These are phyloP conservation scores for Sardina pilchardus DNA, from an alignment of 2,113 vertebrate species.

Conservation along the genomic window DNA sequence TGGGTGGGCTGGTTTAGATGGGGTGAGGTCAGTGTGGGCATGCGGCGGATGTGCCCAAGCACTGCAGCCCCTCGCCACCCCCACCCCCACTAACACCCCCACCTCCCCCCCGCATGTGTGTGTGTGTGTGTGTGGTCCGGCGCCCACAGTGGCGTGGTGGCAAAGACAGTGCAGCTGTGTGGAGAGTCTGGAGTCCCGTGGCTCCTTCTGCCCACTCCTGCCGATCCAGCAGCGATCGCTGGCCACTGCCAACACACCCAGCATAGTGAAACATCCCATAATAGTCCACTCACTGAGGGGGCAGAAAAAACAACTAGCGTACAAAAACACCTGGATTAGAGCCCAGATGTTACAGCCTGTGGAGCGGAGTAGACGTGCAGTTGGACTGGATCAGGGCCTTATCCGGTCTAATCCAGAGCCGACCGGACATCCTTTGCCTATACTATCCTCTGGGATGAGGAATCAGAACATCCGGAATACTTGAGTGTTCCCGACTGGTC, in stretches of 20 bases:
- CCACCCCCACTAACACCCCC: not conserved
- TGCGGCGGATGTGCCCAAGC: not conserved
- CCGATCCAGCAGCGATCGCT: not conserved
- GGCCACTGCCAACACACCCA: not conserved
- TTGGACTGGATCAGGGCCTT: too few relatives aligned
- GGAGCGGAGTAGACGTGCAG: too few relatives aligned
- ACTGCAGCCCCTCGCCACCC: not conserved
- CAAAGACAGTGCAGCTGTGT: not conserved
- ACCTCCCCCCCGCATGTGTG: not conserved
- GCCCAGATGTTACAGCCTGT: too few relatives aligned
- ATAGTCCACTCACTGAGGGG: not conserved
- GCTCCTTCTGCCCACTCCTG: not conserved
- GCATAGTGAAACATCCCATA: not conserved
- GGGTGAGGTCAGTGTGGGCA: not conserved
- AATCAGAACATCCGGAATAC: not conserved
- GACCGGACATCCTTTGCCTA: not conserved
- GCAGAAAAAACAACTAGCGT: not conserved
- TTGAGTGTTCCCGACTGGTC: too few relatives aligned
- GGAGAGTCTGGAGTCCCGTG: not conserved
- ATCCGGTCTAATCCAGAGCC: too few relatives aligned
- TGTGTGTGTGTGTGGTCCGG: not conserved
- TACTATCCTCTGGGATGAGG: not conserved
- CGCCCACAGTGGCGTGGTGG: not conserved
- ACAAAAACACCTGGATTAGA: too few relatives aligned
- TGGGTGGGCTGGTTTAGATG: constrained; percentile 7